These are phyloP conservation scores for Pseudomyrmex pallidus DNA, from an alignment of 1,140 invertebrate species.

Conservation along the genomic window DNA sequence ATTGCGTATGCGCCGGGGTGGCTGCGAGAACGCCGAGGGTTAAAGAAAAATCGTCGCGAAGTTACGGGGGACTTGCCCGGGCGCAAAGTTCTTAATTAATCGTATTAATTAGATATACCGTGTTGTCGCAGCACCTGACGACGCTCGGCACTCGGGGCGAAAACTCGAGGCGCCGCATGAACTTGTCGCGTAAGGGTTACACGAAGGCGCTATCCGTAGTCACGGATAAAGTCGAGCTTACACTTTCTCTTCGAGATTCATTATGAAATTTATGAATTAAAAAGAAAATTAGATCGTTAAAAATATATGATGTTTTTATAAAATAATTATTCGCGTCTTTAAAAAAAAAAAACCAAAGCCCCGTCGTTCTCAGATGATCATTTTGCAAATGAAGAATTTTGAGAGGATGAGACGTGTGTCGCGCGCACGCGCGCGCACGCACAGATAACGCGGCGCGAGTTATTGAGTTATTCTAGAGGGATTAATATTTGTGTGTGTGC, in stretches of 20 bases:
- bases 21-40: slow-evolving; percentile 8
- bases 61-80: slow-evolving; percentile 47
- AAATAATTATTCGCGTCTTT: not conserved
- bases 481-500: slow-evolving; percentile 7
- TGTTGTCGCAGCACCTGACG: slow-evolving; percentile 66
- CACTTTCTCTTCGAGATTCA: not conserved
- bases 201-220: not conserved
- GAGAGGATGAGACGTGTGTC: slow-evolving; percentile 5
- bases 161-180: slow-evolving; percentile 50
- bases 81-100: slow-evolving; percentile 77
- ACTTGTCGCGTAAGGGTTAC: slow-evolving; percentile 47
- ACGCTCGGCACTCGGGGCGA: slow-evolving; percentile 43
- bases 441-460: slow-evolving; percentile 13
- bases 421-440: too few relatives aligned
- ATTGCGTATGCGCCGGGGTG: slow-evolving; percentile 43
- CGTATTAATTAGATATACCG: slow-evolving; percentile 77
- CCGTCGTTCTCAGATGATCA: too few relatives aligned
- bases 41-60: slow-evolving; percentile 68
- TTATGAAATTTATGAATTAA: not conserved
- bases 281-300: not conserved
- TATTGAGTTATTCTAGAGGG: slow-evolving; percentile 3
- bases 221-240: not conserved
- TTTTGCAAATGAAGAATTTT: not conserved
- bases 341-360: not conserved
- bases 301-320: not conserved